These are phyloP conservation scores for Sebastes trivittatus DNA, from an alignment of 2,797 vertebrate genomes.

Conservation along the genomic window DNA sequence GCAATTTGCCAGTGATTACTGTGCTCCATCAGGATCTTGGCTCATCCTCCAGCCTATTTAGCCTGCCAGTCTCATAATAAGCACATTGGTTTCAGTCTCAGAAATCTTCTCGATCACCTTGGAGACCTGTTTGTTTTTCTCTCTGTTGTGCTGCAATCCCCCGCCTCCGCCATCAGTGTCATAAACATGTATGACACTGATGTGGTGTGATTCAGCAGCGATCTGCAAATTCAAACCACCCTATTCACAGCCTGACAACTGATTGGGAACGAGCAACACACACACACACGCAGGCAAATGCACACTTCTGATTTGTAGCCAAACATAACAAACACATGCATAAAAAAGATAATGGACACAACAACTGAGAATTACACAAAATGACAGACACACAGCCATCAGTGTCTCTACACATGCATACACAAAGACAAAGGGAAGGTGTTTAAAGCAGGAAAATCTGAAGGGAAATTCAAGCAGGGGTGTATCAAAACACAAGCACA, in stretches of 20 bases:
- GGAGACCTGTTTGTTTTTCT: slow-evolving; percentile 79
- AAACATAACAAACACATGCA: background rate
- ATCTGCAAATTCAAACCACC: slow-evolving; percentile 71
- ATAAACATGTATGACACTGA: slow-evolving; percentile 73
- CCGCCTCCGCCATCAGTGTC: slow-evolving; percentile 67
- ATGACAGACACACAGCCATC: background rate
- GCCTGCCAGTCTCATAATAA: slow-evolving; percentile 72
- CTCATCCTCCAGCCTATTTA: slow-evolving; percentile 71
- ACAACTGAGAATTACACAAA: background rate
- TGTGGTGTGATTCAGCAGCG: slow-evolving; percentile 68
- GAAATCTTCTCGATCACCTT: slow-evolving; percentile 74
- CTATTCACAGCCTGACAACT: slow-evolving; percentile 71
- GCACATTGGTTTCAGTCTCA: slow-evolving; percentile 73
- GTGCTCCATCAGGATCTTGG: slow-evolving; percentile 66
- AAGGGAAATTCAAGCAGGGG: slow-evolving; percentile 10
- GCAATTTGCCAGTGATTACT: slow-evolving; percentile 72
- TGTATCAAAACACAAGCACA: slow-evolving; percentile 4
- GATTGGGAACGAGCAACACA: slow-evolving; percentile 50
- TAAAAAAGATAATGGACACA: slow-evolving; percentile 2
- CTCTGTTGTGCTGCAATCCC: slow-evolving; percentile 44
- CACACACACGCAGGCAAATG: background rate
- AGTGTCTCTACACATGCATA: background rate
- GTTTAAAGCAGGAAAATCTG: slow-evolving; percentile 11
- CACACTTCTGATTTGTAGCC: background rate
- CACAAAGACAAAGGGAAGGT: background rate